Base-by-base conservation (phyloP, 2,888 invertebrate genomes). In the Choreutis nemorana region DNA sequence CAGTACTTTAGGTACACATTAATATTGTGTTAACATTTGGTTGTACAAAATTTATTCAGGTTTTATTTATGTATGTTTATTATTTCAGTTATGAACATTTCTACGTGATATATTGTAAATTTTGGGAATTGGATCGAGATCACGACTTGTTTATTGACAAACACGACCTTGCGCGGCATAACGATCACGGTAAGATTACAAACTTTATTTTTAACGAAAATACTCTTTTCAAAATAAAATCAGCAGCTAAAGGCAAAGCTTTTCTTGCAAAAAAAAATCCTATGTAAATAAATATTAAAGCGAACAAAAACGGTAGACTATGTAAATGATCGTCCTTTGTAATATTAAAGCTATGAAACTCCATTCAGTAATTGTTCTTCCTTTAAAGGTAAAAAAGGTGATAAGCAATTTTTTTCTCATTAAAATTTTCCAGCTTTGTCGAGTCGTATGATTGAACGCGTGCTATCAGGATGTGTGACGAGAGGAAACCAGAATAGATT, bases 41-140 rank as follows among this genome's bases (percentile, higher is more conserved):
- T 11, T 12, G 8, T 9, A 8, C 8, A 4, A n/a, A n/a, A n/a
- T n/a, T n/a, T n/a, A n/a, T n/a, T n/a, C n/a, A n/a, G n/a, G 23
- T 23, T 9, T 18, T 18, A 18, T 8, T 6, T 18, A 5, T 8
- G 8, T 6, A 6, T 26, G 15, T 26, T 26, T 12, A 14, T 39
- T 80, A 65, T 68, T 91, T 83, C 82, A 97, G 97, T 61, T 99
- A 99, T 68, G 99, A 99, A 71, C 99, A 99, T 81, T 99, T 99
- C 79, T 99, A 99, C 81, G 99, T 99, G 36, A 97, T 99, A 65
- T 99, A 99, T 72, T 99, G 99, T 83, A 99, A 99, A 73, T 99
- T 99, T 80, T 99, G 99, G 99, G 99, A 99, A 75, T 77, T 99
- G 60, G 99, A 99, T 71, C 86, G 92, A 39, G 99, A 99, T 79